Evolutionary conservation across 2,888 invertebrate species (phyloP).

Genomic region (Hydraecia micacea): DNA sequence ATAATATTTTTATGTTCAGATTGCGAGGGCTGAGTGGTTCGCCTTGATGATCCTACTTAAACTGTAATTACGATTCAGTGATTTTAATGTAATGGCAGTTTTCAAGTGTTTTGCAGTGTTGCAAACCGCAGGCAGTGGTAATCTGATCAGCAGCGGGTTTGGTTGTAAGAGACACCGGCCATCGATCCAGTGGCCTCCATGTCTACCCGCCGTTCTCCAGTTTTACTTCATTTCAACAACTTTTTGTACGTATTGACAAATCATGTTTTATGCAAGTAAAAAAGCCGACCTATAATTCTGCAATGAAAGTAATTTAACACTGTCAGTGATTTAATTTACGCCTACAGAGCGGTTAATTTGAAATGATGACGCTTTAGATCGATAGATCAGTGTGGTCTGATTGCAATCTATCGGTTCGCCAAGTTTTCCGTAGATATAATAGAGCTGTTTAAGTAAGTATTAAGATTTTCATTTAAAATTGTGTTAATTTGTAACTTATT

Average conservation of each 20-base stretch:
- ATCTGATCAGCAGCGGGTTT: constrained; percentile 68
- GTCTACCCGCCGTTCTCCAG: constrained; percentile 53
- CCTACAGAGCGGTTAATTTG: constrained; percentile 33
- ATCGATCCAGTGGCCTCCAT: constrained; percentile 71
- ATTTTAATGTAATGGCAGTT: constrained; percentile 35
- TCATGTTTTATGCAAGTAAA: constrained; percentile 56
- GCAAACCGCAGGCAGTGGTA: constrained; percentile 72
- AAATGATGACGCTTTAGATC: constrained; percentile 24
- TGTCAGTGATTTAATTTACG: constrained; percentile 50
- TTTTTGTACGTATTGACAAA: constrained; percentile 75
- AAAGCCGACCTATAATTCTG: constrained; percentile 46
- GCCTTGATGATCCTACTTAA: constrained; percentile 63
- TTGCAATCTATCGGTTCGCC: constrained; percentile 12
- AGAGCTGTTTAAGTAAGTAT: not conserved
- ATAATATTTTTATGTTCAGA: constrained; percentile 57
- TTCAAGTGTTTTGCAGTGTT: constrained; percentile 58
- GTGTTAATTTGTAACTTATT: not conserved
- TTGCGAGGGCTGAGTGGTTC: constrained; percentile 45
- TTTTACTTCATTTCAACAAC: constrained; percentile 73
- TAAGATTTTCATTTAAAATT: not conserved
- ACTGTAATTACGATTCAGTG: constrained; percentile 47
- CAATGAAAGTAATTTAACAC: constrained; percentile 56
- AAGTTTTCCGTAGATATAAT: not conserved
- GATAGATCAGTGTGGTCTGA: constrained; percentile 28
- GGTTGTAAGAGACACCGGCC: constrained; percentile 76